These are phyloP conservation scores for Polyploca ridens DNA, from an alignment of 2,888 invertebrate species.

Conservation along the genomic window DNA sequence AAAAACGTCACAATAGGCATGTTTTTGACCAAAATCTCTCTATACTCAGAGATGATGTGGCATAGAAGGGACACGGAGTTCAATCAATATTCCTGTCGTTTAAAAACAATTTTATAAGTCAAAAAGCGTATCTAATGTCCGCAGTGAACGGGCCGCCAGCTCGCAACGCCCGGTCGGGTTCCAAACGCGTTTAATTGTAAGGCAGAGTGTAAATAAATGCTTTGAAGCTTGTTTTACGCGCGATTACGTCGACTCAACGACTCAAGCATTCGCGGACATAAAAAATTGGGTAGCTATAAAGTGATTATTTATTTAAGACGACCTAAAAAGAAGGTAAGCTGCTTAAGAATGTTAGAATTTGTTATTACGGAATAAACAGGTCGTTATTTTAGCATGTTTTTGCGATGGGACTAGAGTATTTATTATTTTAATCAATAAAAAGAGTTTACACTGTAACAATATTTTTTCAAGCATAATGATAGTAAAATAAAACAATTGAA, in stretches of 20 bases:
- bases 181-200: constrained; percentile 11
- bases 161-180: background rate
- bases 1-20: too few species aligned
- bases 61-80: too few species aligned
- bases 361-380: background rate
- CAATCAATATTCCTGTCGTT: too few species aligned
- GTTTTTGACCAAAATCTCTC: too few species aligned
- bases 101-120: background rate
- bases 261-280: background rate
- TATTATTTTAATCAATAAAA: too few species aligned
- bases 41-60: too few species aligned
- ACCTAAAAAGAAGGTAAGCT: background rate
- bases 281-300: background rate
- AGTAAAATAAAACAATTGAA: too few species aligned
- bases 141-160: background rate
- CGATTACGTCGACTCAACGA: constrained; percentile 1
- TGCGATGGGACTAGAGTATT: too few species aligned
- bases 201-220: constrained; percentile 10
- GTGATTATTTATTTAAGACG: background rate
- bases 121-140: background rate
- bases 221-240: constrained; percentile 15
- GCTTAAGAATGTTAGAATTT: background rate
- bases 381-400: too few species aligned
- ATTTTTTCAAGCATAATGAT: too few species aligned
- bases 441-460: too few species aligned